Percentiles rank a stretch among this genome's conserved stretches.
Evolutionary conservation across 2,888 invertebrate species (phyloP).

Genomic region (Tachina fera): DNA sequence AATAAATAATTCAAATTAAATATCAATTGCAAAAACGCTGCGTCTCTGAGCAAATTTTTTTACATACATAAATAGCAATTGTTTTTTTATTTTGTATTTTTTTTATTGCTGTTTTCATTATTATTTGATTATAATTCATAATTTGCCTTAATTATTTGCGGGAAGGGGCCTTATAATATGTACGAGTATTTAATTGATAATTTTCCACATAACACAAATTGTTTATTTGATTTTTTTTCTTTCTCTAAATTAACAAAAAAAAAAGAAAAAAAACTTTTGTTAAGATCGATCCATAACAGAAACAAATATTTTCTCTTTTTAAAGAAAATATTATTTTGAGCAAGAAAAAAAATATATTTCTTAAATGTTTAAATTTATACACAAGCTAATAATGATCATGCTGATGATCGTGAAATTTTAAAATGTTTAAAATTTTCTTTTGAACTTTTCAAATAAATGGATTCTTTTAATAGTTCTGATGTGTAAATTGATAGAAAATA

Average conservation of each 20-base stretch:
- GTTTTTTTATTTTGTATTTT: constrained; percentile 8
- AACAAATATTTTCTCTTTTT: constrained; percentile 31
- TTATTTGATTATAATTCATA: constrained; percentile 41
- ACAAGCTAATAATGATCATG: constrained; percentile 11
- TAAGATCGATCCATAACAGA: constrained; percentile 23
- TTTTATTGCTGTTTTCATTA: constrained; percentile 19
- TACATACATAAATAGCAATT: constrained; percentile 2
- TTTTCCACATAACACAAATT: constrained; percentile 5
- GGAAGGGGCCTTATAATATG: neutral
- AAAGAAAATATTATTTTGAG: constrained; percentile 22
- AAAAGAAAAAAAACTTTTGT: constrained; percentile 18
- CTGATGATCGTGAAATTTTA: constrained; percentile 6
- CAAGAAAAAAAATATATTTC: constrained; percentile 27
- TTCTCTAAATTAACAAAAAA: neutral
- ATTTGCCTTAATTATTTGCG: constrained; percentile 9
- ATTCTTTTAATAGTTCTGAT: constrained; percentile 52
- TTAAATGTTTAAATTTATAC: constrained; percentile 41
- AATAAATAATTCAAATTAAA: constrained; percentile 44
- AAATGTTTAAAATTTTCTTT: constrained; percentile 42
- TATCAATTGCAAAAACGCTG: constrained; percentile 31
- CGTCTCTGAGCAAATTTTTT: constrained; percentile 11
- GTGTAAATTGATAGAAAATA: constrained; percentile 33
- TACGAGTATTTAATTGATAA: constrained; percentile 38
- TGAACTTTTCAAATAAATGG: constrained; percentile 50
- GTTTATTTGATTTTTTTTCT: constrained; percentile 8